Conservation (phyloP, 1,140 invertebrate genomes). For the Spodoptera litura region DNA sequence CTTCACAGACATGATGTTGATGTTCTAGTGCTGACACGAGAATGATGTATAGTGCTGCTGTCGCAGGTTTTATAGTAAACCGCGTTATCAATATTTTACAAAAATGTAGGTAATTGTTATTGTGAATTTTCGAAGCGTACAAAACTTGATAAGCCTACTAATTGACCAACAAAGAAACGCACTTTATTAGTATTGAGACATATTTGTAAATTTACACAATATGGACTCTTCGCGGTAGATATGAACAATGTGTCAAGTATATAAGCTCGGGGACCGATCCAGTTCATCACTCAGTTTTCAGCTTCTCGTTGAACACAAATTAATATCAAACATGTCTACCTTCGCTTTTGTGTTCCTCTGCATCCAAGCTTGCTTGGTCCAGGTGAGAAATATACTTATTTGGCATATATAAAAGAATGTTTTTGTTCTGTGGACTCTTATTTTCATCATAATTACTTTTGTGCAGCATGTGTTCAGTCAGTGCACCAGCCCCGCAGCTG, state of each 20-base stretch:
- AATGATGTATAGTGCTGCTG: background rate
- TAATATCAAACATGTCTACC: background rate
- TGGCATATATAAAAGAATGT: no score
- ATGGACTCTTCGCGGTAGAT: background rate
- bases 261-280: background rate
- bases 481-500: background rate
- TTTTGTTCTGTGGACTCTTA: no score
- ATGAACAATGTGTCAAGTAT: background rate
- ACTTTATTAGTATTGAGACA: background rate
- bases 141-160: constrained; percentile 8
- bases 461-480: background rate
- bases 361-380: background rate
- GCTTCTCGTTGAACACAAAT: background rate
- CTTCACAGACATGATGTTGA: background rate
- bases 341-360: background rate
- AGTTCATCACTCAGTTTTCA: constrained; percentile 8
- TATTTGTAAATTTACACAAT: background rate
- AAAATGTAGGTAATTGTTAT: background rate
- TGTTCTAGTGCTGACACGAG: background rate
- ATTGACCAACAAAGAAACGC: constrained; percentile 1
- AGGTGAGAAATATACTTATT: no score
- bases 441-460: no score
- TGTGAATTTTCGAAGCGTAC: background rate
- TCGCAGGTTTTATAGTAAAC: constrained; percentile 2
- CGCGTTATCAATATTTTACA: background rate